Percentiles rank a stretch among this genome's conserved stretches.
These are phyloP conservation scores for Tyrannus savana DNA, from an alignment of 2,113 vertebrate species.

Conservation along the genomic window DNA sequence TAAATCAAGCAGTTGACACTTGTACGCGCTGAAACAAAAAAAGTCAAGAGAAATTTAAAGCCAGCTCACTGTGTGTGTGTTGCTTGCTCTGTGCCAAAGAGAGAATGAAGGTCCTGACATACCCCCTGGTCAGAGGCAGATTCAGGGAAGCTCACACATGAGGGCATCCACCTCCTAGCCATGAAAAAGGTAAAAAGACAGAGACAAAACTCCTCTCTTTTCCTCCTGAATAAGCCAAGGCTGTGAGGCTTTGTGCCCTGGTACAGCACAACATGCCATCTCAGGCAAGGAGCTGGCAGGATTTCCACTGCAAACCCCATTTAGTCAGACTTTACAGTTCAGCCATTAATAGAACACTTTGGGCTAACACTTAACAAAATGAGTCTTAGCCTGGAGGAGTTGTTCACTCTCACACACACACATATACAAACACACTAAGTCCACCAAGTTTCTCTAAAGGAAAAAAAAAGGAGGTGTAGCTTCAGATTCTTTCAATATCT, in stretches of 20 bases:
- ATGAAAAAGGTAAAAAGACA: not conserved
- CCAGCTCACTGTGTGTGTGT: not conserved
- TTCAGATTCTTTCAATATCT: not conserved
- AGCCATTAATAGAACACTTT: conserved; percentile 62
- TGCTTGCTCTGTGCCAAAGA: not conserved
- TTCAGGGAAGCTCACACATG: conserved; percentile 3
- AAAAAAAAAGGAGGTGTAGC: not conserved
- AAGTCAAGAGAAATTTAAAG: conserved; percentile 54
- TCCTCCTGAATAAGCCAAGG: not conserved
- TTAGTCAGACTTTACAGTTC: conserved; percentile 57
- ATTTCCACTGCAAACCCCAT: conserved; percentile 28
- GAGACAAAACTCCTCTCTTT: not conserved
- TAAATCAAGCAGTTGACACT: conserved; percentile 50
- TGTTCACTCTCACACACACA: conserved; percentile 16
- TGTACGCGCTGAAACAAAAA: conserved; percentile 28
- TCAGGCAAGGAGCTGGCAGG: conserved; percentile 1
- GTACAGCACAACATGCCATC: not conserved
- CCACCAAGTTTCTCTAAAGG: not conserved
- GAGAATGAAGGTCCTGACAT: conserved; percentile 57
- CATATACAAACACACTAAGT: not conserved
- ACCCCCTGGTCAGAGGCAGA: conserved; percentile 36
- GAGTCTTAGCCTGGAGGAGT: conserved; percentile 49
- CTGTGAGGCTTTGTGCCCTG: not conserved
- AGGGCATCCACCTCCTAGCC: not conserved
- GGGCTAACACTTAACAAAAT: conserved; percentile 51